These are phyloP conservation scores for Andrena hattorfiana DNA, from an alignment of 2,888 invertebrate genomes.

Conservation along the genomic window DNA sequence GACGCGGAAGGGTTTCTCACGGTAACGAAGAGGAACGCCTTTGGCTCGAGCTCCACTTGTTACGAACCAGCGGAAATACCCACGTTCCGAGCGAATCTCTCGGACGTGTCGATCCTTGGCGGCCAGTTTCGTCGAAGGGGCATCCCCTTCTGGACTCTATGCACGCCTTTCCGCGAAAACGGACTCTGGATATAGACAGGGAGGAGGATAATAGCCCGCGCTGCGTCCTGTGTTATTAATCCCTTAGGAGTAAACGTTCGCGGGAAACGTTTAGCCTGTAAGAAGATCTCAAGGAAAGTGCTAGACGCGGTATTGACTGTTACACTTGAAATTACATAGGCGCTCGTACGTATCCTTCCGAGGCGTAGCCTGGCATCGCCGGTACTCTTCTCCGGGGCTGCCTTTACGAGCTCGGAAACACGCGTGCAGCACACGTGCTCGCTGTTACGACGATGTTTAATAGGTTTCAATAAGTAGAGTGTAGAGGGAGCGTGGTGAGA, in stretches of 20 bases:
- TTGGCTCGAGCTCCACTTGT: slow-evolving; percentile 46
- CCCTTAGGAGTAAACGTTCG: slow-evolving; percentile 47
- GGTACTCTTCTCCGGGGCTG: not conserved
- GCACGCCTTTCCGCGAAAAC: slow-evolving; percentile 13
- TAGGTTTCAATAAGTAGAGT: not conserved
- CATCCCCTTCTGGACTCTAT: slow-evolving; percentile 4
- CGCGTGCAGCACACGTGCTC: not conserved
- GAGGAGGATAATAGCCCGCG: slow-evolving; percentile 40
- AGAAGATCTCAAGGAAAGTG: slow-evolving; percentile 33
- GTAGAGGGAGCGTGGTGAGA: not conserved
- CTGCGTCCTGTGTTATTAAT: slow-evolving; percentile 53
- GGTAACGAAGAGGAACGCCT: slow-evolving; percentile 62
- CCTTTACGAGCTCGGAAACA: slow-evolving; percentile 18
- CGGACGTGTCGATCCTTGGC: slow-evolving; percentile 24
- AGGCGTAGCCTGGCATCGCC: not conserved
- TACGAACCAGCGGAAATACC: slow-evolving; percentile 55
- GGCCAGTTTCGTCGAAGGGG: slow-evolving; percentile 24
- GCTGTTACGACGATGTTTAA: not conserved
- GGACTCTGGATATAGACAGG: slow-evolving; percentile 35
- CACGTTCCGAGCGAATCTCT: slow-evolving; percentile 43
- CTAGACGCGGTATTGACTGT: slow-evolving; percentile 30
- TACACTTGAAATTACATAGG: slow-evolving; percentile 14
- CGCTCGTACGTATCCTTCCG: not conserved
- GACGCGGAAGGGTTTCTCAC: slow-evolving; percentile 63
- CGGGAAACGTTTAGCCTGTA: slow-evolving; percentile 51